Conservation (phyloP, 1,140 invertebrate species). For the Habropoda laboriosa region DNA sequence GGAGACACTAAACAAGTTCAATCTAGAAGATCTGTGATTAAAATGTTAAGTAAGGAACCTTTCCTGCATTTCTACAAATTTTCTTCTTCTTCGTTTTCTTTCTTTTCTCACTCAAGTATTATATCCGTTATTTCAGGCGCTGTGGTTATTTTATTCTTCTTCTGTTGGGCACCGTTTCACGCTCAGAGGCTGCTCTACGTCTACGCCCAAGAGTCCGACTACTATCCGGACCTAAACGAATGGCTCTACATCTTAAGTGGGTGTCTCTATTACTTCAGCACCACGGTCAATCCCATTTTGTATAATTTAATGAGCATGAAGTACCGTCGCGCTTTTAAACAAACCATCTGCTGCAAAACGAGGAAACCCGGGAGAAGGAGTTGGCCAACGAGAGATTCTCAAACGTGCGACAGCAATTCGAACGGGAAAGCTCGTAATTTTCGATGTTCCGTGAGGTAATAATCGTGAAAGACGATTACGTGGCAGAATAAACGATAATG, state of each 20-base stretch:
- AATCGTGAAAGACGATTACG: not conserved
- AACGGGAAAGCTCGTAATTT: not conserved
- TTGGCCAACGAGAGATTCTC: not conserved
- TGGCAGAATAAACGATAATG: not conserved
- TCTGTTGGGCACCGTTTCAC: slow-evolving; percentile 99
- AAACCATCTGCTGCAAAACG: slow-evolving; percentile 83
- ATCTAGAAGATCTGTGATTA: slow-evolving; percentile 88
- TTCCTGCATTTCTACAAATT: no score
- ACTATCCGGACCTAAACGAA: slow-evolving; percentile 88
- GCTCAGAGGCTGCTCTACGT: slow-evolving; percentile 91
- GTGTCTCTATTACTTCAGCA: slow-evolving; percentile 93
- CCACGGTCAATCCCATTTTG: slow-evolving; percentile 94
- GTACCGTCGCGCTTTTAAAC: slow-evolving; percentile 90
- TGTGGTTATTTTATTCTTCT: slow-evolving; percentile 97
- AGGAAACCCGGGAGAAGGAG: not conserved
- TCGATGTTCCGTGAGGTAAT: slow-evolving; percentile 51
- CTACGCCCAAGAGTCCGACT: slow-evolving; percentile 84
- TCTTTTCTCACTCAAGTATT: no score
- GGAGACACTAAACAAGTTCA: slow-evolving; percentile 85
- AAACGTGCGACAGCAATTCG: slow-evolving; percentile 38
- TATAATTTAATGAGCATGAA: slow-evolving; percentile 95
- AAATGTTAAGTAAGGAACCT: slow-evolving; percentile 85
- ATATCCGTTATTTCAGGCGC: slow-evolving; percentile 86
- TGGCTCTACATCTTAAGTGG: slow-evolving; percentile 91
- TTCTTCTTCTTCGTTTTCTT: no score